Base-by-base conservation (phyloP, 2,113 vertebrate species). In the Chaetodon trifascialis region DNA sequence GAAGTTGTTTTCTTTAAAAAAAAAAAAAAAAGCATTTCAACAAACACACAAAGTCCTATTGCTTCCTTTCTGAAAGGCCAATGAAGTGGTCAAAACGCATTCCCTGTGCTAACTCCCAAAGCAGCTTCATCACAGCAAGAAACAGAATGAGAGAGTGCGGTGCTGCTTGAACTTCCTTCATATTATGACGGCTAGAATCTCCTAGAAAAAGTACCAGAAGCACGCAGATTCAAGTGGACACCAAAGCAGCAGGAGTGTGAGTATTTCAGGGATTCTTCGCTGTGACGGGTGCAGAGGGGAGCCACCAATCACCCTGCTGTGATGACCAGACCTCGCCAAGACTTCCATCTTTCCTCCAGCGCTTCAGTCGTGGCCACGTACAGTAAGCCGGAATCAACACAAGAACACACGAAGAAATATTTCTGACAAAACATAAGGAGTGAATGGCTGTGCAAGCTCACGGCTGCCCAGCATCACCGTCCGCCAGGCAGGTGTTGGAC, bases 21-120 rank as follows among this genome's bases (percentile, higher is more conserved):
- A n/a, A n/a, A n/a, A n/a, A n/a, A 4, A 12, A 75, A 56, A 75
- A 75, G 71, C 23, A 47, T 73, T 88, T 74, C 42, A 72, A 23
- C 60, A 25, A n/a, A 25, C 46, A 40, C 56, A 65, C 51, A 77
- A 17, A 23, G 47, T 70, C 60, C 42, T 90, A 89, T 83, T 88
- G 89, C 75, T 91, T 82, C 73, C 76, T 84, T 82, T 80, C 59
- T 52, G 4, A 87, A 89, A 91, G 81, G 89, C 54, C 65, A 79
- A 86, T 66, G 56, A 80, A 75, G 55, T 81, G 65, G 4, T 79
- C 42, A 80, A 58, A 30, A 30, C 1, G 30, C 30, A 30, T 30
- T 30, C 30, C 30, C 1, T 30, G 30, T 30, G 65, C n/a, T 11
- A 60, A 75, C 52, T 83, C 17, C 60, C 55, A 47, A 19, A 77